These are phyloP conservation scores for Echinarachnius parma DNA, from an alignment of 53 echinoderm and acorn worm genomes.

Conservation along the genomic window DNA sequence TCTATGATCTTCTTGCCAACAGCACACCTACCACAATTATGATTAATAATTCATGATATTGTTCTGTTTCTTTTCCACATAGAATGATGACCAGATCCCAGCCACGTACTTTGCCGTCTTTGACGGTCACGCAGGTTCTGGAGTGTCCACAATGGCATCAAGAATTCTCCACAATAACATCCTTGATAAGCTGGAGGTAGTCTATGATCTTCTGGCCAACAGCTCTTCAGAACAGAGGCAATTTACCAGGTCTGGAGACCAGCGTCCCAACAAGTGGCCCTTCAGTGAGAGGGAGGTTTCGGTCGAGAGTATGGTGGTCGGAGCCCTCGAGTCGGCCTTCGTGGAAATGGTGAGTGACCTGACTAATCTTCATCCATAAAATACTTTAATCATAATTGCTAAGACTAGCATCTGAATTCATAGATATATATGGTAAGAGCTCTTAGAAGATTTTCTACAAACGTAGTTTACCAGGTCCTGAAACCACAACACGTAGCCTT, in stretches of 20 bases:
- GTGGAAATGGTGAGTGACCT: constrained; percentile 81
- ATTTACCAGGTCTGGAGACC: constrained; percentile 72
- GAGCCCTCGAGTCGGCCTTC: constrained; percentile 90
- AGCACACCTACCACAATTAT: no score
- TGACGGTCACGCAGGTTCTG: constrained; percentile 98
- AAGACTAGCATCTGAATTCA: no score
- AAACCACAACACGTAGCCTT: no score
- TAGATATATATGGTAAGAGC: no score
- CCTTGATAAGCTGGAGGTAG: constrained; percentile 72
- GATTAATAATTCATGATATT: no score
- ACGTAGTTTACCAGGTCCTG: no score
- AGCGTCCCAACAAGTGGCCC: constrained; percentile 86
- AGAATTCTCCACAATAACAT: constrained; percentile 77
- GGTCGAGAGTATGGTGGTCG: constrained; percentile 81
- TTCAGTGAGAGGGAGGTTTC: constrained; percentile 77
- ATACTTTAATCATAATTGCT: no score
- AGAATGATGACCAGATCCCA: constrained; percentile 87
- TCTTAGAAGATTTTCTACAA: no score
- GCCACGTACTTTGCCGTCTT: constrained; percentile 92
- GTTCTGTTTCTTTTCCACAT: no score
- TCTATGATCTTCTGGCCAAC: constrained; percentile 82
- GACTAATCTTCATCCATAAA: no score
- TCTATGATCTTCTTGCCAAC: constrained; percentile 82
- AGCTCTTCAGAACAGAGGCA: constrained; percentile 71
- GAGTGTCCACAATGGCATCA: constrained; percentile 81